Evolutionary conservation across 1,140 invertebrate genomes (phyloP), one percentile per base, ranked within the genome.

Genomic region (Drosophila chauvacae): DNA sequence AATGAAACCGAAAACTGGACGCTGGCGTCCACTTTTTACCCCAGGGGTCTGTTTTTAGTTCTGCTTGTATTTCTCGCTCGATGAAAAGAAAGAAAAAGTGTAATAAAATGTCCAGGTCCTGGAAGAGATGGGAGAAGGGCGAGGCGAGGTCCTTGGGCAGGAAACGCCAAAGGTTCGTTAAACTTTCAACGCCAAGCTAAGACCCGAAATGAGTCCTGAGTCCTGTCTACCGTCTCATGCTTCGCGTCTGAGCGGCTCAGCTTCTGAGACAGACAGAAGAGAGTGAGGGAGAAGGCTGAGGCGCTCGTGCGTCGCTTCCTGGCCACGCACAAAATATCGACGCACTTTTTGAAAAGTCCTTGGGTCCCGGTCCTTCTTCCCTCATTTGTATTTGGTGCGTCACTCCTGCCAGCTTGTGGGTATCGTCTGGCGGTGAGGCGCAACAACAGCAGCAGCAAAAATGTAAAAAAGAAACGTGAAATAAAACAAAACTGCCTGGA

Each of bases 301-400:
- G 33, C 56, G 56, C 63, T 77, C 75, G 75, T 77, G 75, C 63
- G 64, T 63, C 55, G 85, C 81, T 88, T 88, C 81, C 84, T 88
- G 81, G 81, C 85, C 81, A 88, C 85, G 85, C 85, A 88, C 85
- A 88, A 90, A 88, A 88, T 85, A 85, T 90, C 85, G 78, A 88
- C 85, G 85, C 85, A 88, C 85, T 90, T 88, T 86, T 81, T 72
- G 80, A 69, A 77, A 77, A 85, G 85, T 90, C 74, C 77, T 82
- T 77, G 63, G 68, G 45, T 60, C 69, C 51, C 50, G 59, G 64
- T 63, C 59, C 64, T 71, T 42, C 59, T 78, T 63, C 58, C 58
- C 76, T 79, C 78, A 86, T 85, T 85, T 88, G 82, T 78, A 71
- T 86, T 80, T 85, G 68, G 82, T 80, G 77, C 81, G 69, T 83